phyloP scores from a whole-genome alignment of 1,140 invertebrate species.

The Musca vetustissima region DNA sequence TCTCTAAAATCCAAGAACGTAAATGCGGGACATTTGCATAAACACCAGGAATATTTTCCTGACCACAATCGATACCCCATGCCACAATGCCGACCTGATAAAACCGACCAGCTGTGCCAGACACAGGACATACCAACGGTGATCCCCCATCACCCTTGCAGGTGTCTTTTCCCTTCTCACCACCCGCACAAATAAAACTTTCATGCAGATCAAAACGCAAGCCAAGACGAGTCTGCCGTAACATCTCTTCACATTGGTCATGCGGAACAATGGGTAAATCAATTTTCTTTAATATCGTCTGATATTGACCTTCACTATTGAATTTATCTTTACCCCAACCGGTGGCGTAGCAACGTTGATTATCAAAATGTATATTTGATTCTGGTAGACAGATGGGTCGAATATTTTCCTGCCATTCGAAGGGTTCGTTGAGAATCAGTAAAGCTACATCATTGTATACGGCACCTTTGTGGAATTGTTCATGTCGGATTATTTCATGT shows the following conservation, averaged over 20 bases:
- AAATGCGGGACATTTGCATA: slow-evolving; percentile 67
- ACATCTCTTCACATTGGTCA: slow-evolving; percentile 58
- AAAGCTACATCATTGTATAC: slow-evolving; percentile 70
- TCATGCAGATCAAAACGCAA: slow-evolving; percentile 63
- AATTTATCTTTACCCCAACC: slow-evolving; percentile 68
- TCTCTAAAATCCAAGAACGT: slow-evolving; percentile 61
- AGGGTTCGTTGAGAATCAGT: slow-evolving; percentile 65
- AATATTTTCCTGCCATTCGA: slow-evolving; percentile 66
- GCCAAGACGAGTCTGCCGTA: slow-evolving; percentile 66
- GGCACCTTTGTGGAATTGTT: slow-evolving; percentile 60
- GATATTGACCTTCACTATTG: slow-evolving; percentile 55
- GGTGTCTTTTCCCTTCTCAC: slow-evolving; percentile 67
- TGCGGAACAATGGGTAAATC: slow-evolving; percentile 64
- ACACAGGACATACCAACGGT: slow-evolving; percentile 66
- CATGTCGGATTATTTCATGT: slow-evolving; percentile 55
- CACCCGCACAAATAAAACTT: slow-evolving; percentile 76
- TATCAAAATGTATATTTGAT: slow-evolving; percentile 10
- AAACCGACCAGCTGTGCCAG: slow-evolving; percentile 57
- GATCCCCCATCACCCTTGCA: slow-evolving; percentile 64
- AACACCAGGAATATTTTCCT: slow-evolving; percentile 67
- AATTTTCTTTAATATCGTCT: slow-evolving; percentile 65
- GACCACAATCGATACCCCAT: slow-evolving; percentile 61
- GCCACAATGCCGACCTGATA: slow-evolving; percentile 64
- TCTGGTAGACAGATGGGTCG: slow-evolving; percentile 74
- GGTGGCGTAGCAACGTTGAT: slow-evolving; percentile 60